phyloP scores from a whole-genome alignment of 35 echinoderm and acorn worm genomes.

The Strongylocentrotus purpuratus region DNA sequence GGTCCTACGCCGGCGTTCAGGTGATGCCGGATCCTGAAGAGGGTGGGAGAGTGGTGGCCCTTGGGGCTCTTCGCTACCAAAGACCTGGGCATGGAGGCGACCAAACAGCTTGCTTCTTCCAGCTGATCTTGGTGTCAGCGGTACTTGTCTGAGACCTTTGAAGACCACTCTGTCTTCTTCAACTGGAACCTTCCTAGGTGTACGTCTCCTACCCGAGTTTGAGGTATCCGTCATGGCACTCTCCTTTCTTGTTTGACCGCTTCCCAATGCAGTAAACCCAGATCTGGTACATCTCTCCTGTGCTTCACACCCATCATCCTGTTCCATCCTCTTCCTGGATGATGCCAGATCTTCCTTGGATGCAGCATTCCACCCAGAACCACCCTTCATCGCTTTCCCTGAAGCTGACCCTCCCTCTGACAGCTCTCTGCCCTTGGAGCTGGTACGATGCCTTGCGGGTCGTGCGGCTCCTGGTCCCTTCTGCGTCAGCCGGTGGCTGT shows the following conservation, averaged over 20 bases:
- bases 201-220: neutral
- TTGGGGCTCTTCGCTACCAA: neutral
- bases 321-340: too few species aligned
- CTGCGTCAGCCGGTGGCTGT: neutral
- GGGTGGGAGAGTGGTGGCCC: neutral
- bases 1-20: neutral
- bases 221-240: neutral
- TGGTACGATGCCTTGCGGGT: neutral
- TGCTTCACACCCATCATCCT: neutral
- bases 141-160: neutral
- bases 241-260: neutral
- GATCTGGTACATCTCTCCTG: neutral
- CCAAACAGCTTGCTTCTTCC: constrained; percentile 37
- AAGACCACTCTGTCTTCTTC: neutral
- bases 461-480: neutral
- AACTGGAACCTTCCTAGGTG: neutral
- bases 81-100: constrained; percentile 21
- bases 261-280: neutral
- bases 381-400: neutral
- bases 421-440: neutral
- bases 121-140: neutral
- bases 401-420: neutral
- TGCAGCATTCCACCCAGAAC: neutral
- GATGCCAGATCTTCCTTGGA: neutral
- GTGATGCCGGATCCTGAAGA: neutral